Percentiles rank a stretch among this genome's conserved stretches.
phyloP scores from a whole-genome alignment of 2,797 vertebrate species.

The Lepus townsendii region DNA sequence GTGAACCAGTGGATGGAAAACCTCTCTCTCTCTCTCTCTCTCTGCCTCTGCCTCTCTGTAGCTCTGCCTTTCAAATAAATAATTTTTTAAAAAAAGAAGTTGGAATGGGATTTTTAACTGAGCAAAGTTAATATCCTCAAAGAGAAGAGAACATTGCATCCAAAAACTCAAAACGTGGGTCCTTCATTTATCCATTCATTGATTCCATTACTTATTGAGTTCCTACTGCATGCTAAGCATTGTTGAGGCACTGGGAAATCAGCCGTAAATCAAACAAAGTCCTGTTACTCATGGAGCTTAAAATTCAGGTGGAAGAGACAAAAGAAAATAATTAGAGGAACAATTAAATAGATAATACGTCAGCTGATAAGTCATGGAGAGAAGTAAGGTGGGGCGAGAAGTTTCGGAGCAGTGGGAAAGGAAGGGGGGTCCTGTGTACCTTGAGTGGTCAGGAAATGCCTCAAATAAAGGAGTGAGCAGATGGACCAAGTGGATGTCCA shows the following conservation, averaged over 20 bases:
- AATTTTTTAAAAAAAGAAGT: too few species aligned
- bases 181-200: not conserved
- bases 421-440: fast-evolving
- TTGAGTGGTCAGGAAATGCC: not conserved
- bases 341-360: not conserved
- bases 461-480: not conserved
- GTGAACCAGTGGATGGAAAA: too few species aligned
- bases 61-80: too few species aligned
- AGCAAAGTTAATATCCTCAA: not conserved
- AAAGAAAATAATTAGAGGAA: not conserved
- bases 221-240: not conserved
- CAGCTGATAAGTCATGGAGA: not conserved
- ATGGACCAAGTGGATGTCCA: not conserved
- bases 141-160: not conserved
- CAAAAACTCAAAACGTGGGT: not conserved
- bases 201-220: not conserved
- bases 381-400: not conserved
- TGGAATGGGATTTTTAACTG: conserved; percentile 12
- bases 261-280: not conserved
- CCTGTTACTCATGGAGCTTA: not conserved
- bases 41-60: too few species aligned
- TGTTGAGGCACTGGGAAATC: not conserved
- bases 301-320: not conserved
- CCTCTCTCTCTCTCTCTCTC: too few species aligned
- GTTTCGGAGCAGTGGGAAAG: not conserved